A percentile compares a stretch with the other conserved stretches of the same genome.
These are phyloP conservation scores for Epinephelus malabaricus DNA, from an alignment of 2,797 vertebrate species.

Conservation along the genomic window DNA sequence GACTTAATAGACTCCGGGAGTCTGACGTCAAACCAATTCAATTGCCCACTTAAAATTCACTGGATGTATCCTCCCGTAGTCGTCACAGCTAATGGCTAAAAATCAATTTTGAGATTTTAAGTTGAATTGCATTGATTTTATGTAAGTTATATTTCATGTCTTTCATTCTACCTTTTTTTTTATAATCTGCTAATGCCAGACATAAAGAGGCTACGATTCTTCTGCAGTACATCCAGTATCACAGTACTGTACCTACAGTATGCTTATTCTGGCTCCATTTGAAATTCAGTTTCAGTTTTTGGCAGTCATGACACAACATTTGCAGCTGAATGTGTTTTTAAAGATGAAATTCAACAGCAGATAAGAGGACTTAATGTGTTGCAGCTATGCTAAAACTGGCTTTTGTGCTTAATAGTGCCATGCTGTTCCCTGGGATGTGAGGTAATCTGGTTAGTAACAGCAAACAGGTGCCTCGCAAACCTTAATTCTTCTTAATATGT, in stretches of 20 bases:
- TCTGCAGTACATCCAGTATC: background rate
- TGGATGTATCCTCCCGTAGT: background rate
- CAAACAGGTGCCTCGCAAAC: constrained; percentile 1
- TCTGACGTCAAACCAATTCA: constrained; percentile 46
- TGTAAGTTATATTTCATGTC: background rate
- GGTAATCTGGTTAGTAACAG: constrained; percentile 3
- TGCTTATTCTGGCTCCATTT: background rate
- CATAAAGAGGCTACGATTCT: background rate
- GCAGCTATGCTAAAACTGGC: background rate
- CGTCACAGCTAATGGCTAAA: constrained; percentile 17
- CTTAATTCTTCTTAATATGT: constrained; percentile 15
- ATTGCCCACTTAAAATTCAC: constrained; percentile 32
- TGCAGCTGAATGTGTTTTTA: background rate
- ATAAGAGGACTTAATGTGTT: background rate
- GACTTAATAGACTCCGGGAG: constrained; percentile 43
- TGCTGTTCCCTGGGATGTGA: background rate
- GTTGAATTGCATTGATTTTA: constrained; percentile 25
- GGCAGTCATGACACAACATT: background rate
- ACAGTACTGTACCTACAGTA: background rate
- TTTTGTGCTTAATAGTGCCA: background rate
- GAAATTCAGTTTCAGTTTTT: background rate
- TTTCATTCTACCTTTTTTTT: background rate
- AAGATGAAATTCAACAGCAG: background rate
- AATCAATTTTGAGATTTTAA: constrained; percentile 19
- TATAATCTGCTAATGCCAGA: background rate